Percentiles rank a stretch among this genome's conserved stretches.
Evolutionary conservation across 2,113 vertebrate genomes (phyloP).

Genomic region (Pelecanus crispus): DNA sequence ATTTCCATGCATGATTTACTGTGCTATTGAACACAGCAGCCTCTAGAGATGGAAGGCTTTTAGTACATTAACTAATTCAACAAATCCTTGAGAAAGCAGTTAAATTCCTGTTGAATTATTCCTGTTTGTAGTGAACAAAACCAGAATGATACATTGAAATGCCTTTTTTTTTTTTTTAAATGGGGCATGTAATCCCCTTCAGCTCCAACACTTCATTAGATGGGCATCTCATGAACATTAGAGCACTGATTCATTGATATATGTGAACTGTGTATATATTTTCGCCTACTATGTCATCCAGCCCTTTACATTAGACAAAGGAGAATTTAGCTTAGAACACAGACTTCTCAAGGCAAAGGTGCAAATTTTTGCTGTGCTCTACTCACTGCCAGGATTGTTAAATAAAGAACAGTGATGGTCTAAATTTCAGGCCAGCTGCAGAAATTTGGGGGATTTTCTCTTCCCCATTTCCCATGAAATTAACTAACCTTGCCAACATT

Average conservation of each 20-base stretch:
- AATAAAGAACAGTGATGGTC: neutral
- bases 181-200: neutral
- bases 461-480: neutral
- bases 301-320: neutral
- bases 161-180: neutral
- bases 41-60: neutral
- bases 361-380: neutral
- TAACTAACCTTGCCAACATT: neutral
- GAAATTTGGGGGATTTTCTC: neutral
- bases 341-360: neutral
- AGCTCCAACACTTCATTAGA: neutral
- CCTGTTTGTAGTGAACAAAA: neutral
- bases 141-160: neutral
- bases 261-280: neutral
- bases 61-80: neutral
- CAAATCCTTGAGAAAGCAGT: neutral
- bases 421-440: neutral
- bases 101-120: neutral
- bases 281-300: neutral
- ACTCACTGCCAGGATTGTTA: neutral
- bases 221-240: neutral
- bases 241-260: neutral
- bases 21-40: neutral
- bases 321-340: neutral
- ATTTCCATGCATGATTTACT: neutral